These are phyloP conservation scores for Pristionchus fissidentatus DNA, from an alignment of 2,888 invertebrate genomes.

Conservation along the genomic window DNA sequence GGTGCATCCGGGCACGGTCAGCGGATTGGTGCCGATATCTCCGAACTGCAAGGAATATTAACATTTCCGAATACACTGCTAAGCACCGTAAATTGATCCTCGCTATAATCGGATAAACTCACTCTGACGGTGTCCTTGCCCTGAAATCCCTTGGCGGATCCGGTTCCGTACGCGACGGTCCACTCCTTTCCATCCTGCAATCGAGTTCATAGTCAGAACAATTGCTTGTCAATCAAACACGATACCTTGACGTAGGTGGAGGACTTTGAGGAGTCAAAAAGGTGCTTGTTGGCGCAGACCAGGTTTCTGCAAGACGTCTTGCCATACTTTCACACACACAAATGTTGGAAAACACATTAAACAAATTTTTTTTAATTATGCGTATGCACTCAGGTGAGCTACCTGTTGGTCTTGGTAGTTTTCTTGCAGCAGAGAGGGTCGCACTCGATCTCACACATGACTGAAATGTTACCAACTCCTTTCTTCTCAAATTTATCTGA, in stretches of 20 bases:
- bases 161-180: constrained; percentile 93
- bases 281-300: constrained; percentile 78
- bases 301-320: background rate
- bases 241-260: constrained; percentile 82
- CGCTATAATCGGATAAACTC: too few relatives aligned
- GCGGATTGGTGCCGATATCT: constrained; percentile 52
- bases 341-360: too few relatives aligned
- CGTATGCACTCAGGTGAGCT: background rate
- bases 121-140: constrained; percentile 90
- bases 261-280: constrained; percentile 91
- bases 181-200: constrained; percentile 88
- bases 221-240: background rate
- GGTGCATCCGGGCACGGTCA: constrained; percentile 62
- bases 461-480: too few relatives aligned
- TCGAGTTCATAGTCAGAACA: background rate
- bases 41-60: constrained; percentile 58
- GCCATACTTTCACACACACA: too few relatives aligned
- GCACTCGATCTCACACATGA: constrained; percentile 3
- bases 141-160: constrained; percentile 89
- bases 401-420: background rate
- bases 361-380: too few relatives aligned
- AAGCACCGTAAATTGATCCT: background rate
- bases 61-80: too few relatives aligned
- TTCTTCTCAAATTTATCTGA: too few relatives aligned
- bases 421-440: constrained; percentile 19